A percentile compares a stretch with the other conserved stretches of the same genome.
These are phyloP conservation scores for Sericinus montela DNA, from an alignment of 2,888 invertebrate species.

Conservation along the genomic window DNA sequence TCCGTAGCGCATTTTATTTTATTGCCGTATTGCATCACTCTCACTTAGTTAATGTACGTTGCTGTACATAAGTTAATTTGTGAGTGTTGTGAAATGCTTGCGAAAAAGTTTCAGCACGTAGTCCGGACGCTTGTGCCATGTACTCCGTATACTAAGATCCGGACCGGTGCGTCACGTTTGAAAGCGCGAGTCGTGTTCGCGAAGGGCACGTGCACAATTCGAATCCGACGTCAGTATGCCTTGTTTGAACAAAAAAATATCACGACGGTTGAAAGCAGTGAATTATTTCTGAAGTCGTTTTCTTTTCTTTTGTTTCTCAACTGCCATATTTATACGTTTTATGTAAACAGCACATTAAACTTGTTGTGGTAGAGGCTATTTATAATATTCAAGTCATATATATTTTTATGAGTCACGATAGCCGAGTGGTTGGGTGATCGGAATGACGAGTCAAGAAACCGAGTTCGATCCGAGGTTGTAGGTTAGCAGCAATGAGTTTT, in stretches of 20 bases:
- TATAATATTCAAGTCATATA: neutral
- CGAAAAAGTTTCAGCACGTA: neutral
- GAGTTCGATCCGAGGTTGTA: too few species aligned
- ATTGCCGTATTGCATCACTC: neutral
- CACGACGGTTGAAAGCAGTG: neutral
- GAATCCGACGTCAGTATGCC: neutral
- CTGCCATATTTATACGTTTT: too few species aligned
- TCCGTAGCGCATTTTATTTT: too few species aligned
- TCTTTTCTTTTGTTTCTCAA: too few species aligned
- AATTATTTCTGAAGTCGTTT: too few species aligned
- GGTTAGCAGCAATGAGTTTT: too few species aligned
- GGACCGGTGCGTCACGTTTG: conserved; percentile 2
- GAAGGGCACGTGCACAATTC: conserved; percentile 6
- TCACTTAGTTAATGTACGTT: too few species aligned
- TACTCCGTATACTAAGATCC: neutral
- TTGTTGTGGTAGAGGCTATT: too few species aligned
- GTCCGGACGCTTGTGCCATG: conserved; percentile 7
- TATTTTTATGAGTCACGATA: too few species aligned
- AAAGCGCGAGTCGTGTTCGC: conserved; percentile 3
- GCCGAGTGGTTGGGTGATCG: too few species aligned
- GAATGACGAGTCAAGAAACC: too few species aligned
- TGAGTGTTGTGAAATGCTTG: neutral
- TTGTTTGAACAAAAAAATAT: conserved; percentile 2
- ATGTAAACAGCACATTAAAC: conserved; percentile 1
- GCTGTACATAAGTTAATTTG: neutral